phyloP scores from a whole-genome alignment of 2,888 invertebrate species.

The Seira ritae region DNA sequence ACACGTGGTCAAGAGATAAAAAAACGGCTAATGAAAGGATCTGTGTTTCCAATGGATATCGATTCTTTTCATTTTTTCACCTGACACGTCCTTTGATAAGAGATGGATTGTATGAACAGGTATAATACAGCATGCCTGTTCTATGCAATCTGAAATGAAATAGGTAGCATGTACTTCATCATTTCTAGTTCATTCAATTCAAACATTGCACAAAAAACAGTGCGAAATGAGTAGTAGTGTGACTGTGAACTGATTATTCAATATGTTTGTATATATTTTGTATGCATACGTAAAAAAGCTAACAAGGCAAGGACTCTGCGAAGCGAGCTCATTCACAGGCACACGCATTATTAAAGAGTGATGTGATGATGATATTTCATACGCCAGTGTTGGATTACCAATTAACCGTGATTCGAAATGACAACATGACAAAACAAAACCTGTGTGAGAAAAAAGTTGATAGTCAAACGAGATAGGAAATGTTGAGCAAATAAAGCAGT shows the following conservation, averaged over 20 bases:
- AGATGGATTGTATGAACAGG: neutral
- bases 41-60: neutral
- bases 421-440: neutral
- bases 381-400: neutral
- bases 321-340: neutral
- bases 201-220: neutral
- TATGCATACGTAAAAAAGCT: no score
- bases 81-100: neutral
- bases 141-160: neutral
- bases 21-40: neutral
- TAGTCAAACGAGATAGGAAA: no score
- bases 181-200: neutral
- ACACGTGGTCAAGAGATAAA: neutral
- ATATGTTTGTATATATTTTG: neutral
- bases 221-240: neutral
- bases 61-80: neutral
- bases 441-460: neutral
- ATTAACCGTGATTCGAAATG: neutral
- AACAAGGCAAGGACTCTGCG: neutral
- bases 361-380: neutral
- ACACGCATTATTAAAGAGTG: neutral
- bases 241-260: neutral
- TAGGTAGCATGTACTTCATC: no score
- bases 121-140: neutral
- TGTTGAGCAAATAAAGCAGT: no score